A percentile compares a stretch with the other conserved stretches of the same genome.
Conservation (phyloP, 2,797 vertebrate genomes). For the Tapera naevia region DNA sequence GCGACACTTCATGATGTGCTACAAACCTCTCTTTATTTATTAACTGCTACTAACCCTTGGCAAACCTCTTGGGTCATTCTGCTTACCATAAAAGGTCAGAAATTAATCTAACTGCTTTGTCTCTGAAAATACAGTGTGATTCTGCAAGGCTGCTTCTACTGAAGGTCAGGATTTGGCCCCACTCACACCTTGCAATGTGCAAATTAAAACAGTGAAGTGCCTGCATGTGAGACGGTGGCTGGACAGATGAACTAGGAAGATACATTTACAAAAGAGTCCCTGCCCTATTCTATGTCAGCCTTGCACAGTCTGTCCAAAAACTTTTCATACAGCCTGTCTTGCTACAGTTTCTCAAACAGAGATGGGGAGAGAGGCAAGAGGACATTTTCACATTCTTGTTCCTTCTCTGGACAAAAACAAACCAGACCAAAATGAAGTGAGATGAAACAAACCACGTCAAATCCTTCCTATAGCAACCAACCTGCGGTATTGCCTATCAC, state of each 20-base stretch:
- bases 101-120: background rate
- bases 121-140: background rate
- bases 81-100: background rate
- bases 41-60: background rate
- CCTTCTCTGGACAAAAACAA: background rate
- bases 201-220: background rate
- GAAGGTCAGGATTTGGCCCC: background rate
- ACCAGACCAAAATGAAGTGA: background rate
- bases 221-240: rapidly evolving
- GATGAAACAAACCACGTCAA: background rate
- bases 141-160: background rate
- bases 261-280: background rate
- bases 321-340: background rate
- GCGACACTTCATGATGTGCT: background rate
- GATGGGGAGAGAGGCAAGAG: too few species aligned
- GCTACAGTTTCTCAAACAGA: background rate
- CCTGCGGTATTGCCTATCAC: background rate
- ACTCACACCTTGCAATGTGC: background rate
- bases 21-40: background rate
- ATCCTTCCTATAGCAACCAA: background rate
- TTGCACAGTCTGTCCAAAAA: background rate
- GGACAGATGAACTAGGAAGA: background rate
- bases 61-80: background rate
- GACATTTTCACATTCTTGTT: background rate
- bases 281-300: background rate